Conservation (phyloP, 1,140 invertebrate genomes). For the Liolophura sinensis region DNA sequence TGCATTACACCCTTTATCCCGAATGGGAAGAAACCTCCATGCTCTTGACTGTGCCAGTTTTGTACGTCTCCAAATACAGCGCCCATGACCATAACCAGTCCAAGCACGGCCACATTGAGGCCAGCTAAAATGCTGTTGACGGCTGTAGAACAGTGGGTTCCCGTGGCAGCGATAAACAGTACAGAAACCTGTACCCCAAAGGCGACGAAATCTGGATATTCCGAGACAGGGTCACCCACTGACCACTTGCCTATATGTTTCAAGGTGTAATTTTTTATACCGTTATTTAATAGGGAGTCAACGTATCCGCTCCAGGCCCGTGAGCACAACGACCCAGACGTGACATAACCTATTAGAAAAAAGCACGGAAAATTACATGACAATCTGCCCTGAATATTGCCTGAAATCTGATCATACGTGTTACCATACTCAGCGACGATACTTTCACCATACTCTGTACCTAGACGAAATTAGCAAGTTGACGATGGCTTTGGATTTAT, state of each 20-base stretch:
- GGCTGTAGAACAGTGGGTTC: slow-evolving; percentile 29
- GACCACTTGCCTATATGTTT: slow-evolving; percentile 45
- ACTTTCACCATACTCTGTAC: no score
- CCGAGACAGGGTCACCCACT: slow-evolving; percentile 18
- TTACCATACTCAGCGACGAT: no score
- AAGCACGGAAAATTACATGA: neutral
- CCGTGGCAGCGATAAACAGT: slow-evolving; percentile 36
- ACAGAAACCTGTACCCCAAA: slow-evolving; percentile 23
- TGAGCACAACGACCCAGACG: slow-evolving; percentile 54
- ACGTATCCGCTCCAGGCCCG: slow-evolving; percentile 50
- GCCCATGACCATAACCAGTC: slow-evolving; percentile 65
- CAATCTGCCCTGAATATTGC: neutral
- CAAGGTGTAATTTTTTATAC: slow-evolving; percentile 29
- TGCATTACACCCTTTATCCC: slow-evolving; percentile 37
- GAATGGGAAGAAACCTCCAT: slow-evolving; percentile 44
- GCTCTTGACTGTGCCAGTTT: slow-evolving; percentile 22
- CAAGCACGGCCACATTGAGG: slow-evolving; percentile 25
- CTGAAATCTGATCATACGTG: neutral
- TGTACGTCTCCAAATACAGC: slow-evolving; percentile 46
- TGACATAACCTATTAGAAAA: slow-evolving; percentile 65
- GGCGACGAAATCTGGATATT: slow-evolving; percentile 27
- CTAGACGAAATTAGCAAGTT: no score
- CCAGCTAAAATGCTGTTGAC: slow-evolving; percentile 33
- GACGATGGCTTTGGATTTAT: no score
- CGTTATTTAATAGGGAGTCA: slow-evolving; percentile 41